phyloP scores from a whole-genome alignment of 2,888 invertebrate genomes.

The Lucinisca nassula region DNA sequence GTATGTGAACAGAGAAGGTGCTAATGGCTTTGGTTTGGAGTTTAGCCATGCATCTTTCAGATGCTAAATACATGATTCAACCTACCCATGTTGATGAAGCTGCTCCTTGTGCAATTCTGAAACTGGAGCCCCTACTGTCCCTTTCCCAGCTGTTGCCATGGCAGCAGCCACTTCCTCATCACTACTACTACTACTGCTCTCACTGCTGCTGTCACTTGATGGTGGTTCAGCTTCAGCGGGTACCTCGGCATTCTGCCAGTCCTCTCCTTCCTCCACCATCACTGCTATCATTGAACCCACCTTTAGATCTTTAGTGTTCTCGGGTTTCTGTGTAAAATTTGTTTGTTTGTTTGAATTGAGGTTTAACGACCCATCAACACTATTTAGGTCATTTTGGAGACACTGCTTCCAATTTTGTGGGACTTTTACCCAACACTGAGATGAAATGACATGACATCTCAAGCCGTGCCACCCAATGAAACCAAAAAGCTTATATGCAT shows the following conservation, averaged over 20 bases:
- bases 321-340: slow-evolving; percentile 88
- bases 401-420: no score
- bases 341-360: no score
- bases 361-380: no score
- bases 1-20: no score
- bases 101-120: neutral
- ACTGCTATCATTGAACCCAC: slow-evolving; percentile 90
- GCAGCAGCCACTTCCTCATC: neutral
- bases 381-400: no score
- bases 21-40: no score
- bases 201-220: neutral
- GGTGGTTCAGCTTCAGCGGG: slow-evolving; percentile 66
- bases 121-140: neutral
- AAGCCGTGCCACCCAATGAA: no score
- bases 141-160: neutral
- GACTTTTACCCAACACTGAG: no score
- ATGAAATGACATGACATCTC: no score
- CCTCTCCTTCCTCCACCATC: slow-evolving; percentile 90
- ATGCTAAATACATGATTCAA: no score
- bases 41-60: no score
- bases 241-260: slow-evolving; percentile 90
- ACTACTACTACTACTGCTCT: neutral
- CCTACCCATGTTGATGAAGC: neutral
- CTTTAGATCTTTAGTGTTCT: slow-evolving; percentile 90
- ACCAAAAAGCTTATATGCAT: no score